Evolutionary conservation across 2,888 invertebrate species (phyloP), one percentile per base, ranked within the genome.

Genomic region (Baronia brevicornis): DNA sequence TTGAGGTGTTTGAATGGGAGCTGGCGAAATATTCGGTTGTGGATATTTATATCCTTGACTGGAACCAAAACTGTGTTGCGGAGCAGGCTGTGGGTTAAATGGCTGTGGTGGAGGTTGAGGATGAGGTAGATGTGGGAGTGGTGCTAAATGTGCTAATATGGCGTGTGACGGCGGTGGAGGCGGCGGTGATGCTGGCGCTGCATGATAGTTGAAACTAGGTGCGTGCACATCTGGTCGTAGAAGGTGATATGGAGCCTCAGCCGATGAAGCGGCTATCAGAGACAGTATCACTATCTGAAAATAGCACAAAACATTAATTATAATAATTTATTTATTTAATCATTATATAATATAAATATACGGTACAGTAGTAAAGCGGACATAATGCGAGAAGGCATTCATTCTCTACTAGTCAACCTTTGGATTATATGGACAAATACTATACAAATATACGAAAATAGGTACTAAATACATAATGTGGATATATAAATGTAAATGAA

Each of bases 171-270:
- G 36, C 3, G 34, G 31, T n/a, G 17, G 39, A 3, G 17, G 36
- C 7, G 25, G 36, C 17, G 22, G 43, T 18, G 17, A 38, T n/a
- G 36, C 38, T 6, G 44, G 46, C 1, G 59, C 51, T 4, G 57
- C 56, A 1, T 65, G 71, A 30, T 70, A 75, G 37, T 62, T 51
- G 41, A 79, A 62, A 5, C 54, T 33, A 1, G 69, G 70, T 3
- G 63, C 59, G 18, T 66, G 51, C 3, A 58, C 42, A 2, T 52
- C 60, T n/a, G 82, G 82, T 29, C 69, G 66, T 5, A 74, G 73
- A 36, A 79, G 44, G 32, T 75, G 55, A 49, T 84, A 84, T 9
- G 79, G 82, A 6, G 80, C 82, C 59, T 82, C 82, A 13, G 68
- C 73, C 29, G 49, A 60, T 39, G 67, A 60, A 27, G 60, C 64